Conservation (phyloP, 2,113 vertebrate genomes). For the Nothoprocta pentlandii region DNA sequence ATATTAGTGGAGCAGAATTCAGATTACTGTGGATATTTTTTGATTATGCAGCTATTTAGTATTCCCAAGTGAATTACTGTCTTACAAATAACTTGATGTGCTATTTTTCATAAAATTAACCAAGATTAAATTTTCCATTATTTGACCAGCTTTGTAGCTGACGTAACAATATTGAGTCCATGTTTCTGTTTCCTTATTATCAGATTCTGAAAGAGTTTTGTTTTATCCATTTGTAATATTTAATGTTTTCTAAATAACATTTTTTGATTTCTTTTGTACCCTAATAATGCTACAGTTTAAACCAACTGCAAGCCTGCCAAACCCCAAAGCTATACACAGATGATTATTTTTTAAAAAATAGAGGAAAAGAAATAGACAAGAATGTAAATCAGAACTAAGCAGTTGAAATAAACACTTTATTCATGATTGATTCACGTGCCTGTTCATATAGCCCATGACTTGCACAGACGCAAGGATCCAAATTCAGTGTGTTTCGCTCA, state of each 20-base stretch:
- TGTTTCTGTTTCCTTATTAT: neutral
- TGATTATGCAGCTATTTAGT: neutral
- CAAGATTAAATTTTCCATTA: neutral
- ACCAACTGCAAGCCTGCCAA: neutral
- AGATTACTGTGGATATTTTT: neutral
- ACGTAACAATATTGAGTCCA: fast-evolving
- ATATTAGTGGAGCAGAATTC: neutral
- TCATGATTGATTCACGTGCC: neutral
- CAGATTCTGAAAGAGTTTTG: neutral
- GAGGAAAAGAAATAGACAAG: neutral
- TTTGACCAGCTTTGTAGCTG: neutral
- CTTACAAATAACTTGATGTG: neutral
- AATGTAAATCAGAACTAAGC: neutral
- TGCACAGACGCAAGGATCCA: neutral
- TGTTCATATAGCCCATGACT: neutral
- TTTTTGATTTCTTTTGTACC: neutral
- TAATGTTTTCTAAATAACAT: neutral
- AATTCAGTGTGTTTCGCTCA: neutral
- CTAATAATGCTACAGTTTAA: neutral
- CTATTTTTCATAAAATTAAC: neutral
- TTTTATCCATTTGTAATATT: neutral
- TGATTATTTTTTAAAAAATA: neutral
- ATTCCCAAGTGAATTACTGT: neutral
- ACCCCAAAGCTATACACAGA: neutral
- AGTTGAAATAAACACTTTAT: neutral